Conservation (phyloP, 2,797 vertebrate species). For the Nyctibius grandis region DNA sequence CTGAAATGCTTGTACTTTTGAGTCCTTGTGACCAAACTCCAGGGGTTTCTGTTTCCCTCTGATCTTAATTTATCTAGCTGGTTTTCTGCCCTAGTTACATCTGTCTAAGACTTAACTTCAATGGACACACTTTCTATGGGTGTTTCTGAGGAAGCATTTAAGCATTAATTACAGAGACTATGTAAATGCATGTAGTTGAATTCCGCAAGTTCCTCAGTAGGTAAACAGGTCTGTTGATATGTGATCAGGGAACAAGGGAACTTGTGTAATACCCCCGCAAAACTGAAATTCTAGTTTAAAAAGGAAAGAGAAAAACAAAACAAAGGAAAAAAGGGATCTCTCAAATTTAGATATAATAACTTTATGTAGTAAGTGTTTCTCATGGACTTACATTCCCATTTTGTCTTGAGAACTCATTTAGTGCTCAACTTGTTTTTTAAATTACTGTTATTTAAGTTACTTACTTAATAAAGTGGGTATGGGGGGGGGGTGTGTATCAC, state of each 20-base stretch:
- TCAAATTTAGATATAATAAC: not conserved
- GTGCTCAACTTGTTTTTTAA: not conserved
- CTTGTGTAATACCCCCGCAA: not conserved
- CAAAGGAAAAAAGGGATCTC: not conserved
- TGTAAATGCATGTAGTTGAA: fast-evolving
- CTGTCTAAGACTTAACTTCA: not conserved
- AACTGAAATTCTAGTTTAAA: not conserved
- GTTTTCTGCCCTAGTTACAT: not conserved
- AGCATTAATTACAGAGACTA: not conserved
- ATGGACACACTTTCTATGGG: not conserved
- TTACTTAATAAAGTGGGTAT: not conserved
- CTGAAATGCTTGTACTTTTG: not conserved
- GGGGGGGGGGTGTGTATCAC: not conserved
- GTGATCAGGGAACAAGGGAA: not conserved
- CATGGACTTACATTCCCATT: not conserved
- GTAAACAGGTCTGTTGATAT: not conserved
- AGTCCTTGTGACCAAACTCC: not conserved
- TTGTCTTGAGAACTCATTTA: not conserved
- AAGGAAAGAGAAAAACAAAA: not conserved
- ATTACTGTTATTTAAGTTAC: not conserved
- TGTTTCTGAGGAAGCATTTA: not conserved
- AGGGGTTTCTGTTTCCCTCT: not conserved
- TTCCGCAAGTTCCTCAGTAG: not conserved
- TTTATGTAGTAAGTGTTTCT: not conserved
- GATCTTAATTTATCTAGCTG: not conserved